phyloP scores from a whole-genome alignment of 53 echinoderm and acorn worm species.

The Actinopyga echinites region DNA sequence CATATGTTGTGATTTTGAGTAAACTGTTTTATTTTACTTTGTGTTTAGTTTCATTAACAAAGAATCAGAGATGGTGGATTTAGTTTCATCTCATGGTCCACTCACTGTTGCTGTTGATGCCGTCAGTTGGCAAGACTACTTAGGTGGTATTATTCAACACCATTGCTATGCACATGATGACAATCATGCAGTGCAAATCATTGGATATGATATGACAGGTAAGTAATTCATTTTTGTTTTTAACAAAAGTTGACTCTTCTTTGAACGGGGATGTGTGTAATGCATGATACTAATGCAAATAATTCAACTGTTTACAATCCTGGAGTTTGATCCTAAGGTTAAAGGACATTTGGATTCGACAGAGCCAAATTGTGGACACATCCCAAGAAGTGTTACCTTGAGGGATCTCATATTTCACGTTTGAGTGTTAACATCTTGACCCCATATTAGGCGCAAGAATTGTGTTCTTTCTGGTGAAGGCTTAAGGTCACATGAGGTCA shows the following conservation, averaged over 20 bases:
- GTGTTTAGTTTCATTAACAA: slow-evolving; percentile 44
- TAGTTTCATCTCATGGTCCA: slow-evolving; percentile 73
- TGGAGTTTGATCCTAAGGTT: too few relatives aligned
- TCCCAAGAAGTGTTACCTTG: too few relatives aligned
- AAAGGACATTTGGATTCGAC: too few relatives aligned
- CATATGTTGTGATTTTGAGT: too few relatives aligned
- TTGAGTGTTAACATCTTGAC: too few relatives aligned
- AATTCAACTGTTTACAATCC: too few relatives aligned
- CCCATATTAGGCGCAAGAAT: too few relatives aligned
- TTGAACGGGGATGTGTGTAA: background rate
- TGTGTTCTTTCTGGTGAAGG: too few relatives aligned
- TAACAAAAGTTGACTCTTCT: too few relatives aligned
- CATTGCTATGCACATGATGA: slow-evolving; percentile 72
- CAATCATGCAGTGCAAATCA: slow-evolving; percentile 96
- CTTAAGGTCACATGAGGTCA: too few relatives aligned
- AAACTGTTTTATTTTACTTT: background rate
- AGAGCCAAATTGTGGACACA: too few relatives aligned
- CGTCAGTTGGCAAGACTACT: slow-evolving; percentile 89
- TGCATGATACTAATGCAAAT: background rate
- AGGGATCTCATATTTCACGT: too few relatives aligned
- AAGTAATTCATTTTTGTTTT: background rate
- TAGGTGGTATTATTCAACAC: slow-evolving; percentile 96
- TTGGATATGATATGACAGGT: slow-evolving; percentile 95
- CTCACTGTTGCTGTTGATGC: slow-evolving; percentile 87
- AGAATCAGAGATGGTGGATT: slow-evolving; percentile 70